Conservation (phyloP, 1,140 invertebrate species). For the Psix sp. region DNA sequence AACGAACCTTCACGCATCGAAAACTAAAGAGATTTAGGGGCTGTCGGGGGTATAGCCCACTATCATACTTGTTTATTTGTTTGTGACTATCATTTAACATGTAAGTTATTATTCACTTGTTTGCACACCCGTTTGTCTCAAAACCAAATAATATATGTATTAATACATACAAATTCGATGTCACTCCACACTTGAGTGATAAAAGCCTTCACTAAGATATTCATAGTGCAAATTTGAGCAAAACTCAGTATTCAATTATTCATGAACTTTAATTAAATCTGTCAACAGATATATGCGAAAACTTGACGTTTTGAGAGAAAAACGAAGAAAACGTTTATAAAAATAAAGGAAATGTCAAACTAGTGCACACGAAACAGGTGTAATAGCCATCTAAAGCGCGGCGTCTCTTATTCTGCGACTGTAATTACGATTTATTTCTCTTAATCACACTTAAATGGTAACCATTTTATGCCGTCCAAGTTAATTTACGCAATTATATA, state of each 20-base stretch:
- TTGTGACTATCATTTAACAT: too few species aligned
- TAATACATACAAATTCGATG: too few species aligned
- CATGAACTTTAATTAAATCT: constrained; percentile 46
- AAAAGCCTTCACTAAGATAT: too few species aligned
- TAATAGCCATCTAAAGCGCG: constrained; percentile 43
- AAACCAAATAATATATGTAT: too few species aligned
- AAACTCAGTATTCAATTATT: constrained; percentile 35
- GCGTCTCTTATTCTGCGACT: constrained; percentile 54
- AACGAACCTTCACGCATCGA: constrained; percentile 50
- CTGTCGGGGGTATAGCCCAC: constrained; percentile 41
- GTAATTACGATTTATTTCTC: constrained; percentile 73
- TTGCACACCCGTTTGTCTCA: too few species aligned
- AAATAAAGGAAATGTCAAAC: constrained; percentile 46
- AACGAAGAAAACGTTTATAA: constrained; percentile 21
- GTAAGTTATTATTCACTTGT: too few species aligned
- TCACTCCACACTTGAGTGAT: too few species aligned
- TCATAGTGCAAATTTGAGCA: constrained; percentile 19
- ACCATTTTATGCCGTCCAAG: constrained; percentile 69
- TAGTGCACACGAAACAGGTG: constrained; percentile 24
- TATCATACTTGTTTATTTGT: constrained; percentile 25
- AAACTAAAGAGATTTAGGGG: constrained; percentile 53
- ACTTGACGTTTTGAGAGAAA: constrained; percentile 24
- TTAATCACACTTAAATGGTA: constrained; percentile 70
- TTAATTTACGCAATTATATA: constrained; percentile 73
- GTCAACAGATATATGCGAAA: constrained; percentile 24